These are phyloP conservation scores for Carcina quercana DNA, from an alignment of 2,888 invertebrate species.

Conservation along the genomic window DNA sequence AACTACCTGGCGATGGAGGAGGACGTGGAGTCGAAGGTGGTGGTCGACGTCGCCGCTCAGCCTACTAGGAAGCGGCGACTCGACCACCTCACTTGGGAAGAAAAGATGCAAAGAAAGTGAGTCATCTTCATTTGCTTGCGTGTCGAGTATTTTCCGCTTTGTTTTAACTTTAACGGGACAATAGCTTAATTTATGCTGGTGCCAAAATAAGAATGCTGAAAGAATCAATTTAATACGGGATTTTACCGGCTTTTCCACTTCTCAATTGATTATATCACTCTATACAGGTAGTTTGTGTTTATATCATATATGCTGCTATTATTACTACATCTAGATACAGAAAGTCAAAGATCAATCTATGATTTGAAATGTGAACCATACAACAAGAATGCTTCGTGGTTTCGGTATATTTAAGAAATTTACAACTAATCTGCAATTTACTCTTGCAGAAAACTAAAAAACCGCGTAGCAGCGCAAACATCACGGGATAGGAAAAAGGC, in stretches of 20 bases:
- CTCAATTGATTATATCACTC: no score
- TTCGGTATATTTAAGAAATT: no score
- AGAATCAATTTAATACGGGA: no score
- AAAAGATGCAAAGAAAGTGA: slow-evolving; percentile 91
- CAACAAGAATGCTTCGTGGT: no score
- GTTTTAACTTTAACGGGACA: slow-evolving; percentile 20
- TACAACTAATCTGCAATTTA: slow-evolving; percentile 8
- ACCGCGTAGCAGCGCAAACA: slow-evolving; percentile 97
- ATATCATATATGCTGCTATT: no score
- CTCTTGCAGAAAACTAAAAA: slow-evolving; percentile 92
- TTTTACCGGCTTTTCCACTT: no score
- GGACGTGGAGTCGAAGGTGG: slow-evolving; percentile 42
- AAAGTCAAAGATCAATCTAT: no score
- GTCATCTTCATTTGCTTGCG: slow-evolving; percentile 49
- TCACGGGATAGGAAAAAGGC: slow-evolving; percentile 97
- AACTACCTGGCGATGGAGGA: slow-evolving; percentile 59
- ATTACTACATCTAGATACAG: no score
- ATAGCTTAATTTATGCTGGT: slow-evolving; percentile 13
- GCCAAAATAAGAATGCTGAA: no score
- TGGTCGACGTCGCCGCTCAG: slow-evolving; percentile 42
- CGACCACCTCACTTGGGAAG: slow-evolving; percentile 90
- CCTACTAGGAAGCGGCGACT: slow-evolving; percentile 80
- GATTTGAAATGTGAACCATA: no score
- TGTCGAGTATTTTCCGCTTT: slow-evolving; percentile 26
- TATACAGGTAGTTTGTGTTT: no score